Evolutionary conservation across 2,797 vertebrate species (phyloP), one percentile per base, ranked within the genome.

Genomic region (Poecilia picta): DNA sequence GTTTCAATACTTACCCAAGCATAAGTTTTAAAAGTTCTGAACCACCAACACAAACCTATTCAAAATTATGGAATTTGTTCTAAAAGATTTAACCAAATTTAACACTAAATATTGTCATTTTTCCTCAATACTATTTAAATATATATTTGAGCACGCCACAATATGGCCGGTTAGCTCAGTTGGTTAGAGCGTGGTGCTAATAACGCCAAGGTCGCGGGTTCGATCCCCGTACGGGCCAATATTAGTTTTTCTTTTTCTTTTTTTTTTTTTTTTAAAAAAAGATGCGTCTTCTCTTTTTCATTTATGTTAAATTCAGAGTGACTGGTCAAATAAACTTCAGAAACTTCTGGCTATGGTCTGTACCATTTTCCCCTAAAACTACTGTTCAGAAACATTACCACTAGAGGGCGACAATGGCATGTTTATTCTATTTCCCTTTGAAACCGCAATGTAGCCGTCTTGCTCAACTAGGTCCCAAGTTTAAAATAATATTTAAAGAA

Each of bases 101-200:
- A n/a, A n/a, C n/a, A n/a, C n/a, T n/a, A n/a, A n/a, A n/a, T n/a
- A n/a, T n/a, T n/a, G n/a, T n/a, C n/a, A n/a, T n/a, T n/a, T n/a
- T n/a, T n/a, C n/a, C n/a, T n/a, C n/a, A n/a, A n/a, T n/a, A n/a
- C n/a, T n/a, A n/a, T n/a, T n/a, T 49, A 49, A 8, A 20, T 2
- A 23, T 2, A 20, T 8, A 49, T 20, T 1, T 49, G 6, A 20
- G 0, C 0, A 0, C 3, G 2, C 0, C 12, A 15, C 0, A 4
- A 23, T 0, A 25, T 4, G 89, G 89, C 91, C 76, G 86, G 90
- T 91, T 90, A 92, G 90, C 91, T 93, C 90, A 92, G 92, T 89
- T 92, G 90, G 94, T 96, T 95, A 95, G 94, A 95, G 94, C 87
- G 92, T 95, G 93, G 95, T 95, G 93, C 93, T 94, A 94, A 95